phyloP scores from a whole-genome alignment of 1,140 invertebrate species.

The Neomicropteryx cornuta region DNA sequence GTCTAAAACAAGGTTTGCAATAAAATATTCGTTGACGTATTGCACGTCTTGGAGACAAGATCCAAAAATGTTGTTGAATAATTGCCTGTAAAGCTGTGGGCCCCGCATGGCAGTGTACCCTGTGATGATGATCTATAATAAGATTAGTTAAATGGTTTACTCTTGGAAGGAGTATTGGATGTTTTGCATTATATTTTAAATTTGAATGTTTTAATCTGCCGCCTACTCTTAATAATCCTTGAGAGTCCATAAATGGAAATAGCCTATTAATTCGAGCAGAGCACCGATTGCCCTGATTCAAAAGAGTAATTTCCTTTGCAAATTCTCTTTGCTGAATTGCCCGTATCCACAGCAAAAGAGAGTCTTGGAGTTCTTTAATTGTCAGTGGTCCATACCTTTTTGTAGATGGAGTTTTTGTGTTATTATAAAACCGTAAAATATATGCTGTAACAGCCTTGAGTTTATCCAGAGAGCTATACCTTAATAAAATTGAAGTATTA shows the following conservation, averaged over 20 bases:
- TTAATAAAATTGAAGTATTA: not conserved
- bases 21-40: conserved; percentile 14
- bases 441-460: not conserved
- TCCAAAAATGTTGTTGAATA: conserved; percentile 18
- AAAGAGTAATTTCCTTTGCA: not conserved
- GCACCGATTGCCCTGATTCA: conserved; percentile 10
- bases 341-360: not conserved
- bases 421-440: not conserved
- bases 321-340: not conserved
- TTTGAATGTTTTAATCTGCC: too few relatives aligned
- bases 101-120: conserved; percentile 12
- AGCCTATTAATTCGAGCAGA: conserved; percentile 10
- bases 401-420: not conserved
- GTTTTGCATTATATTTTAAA: conserved; percentile 7
- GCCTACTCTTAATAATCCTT: too few relatives aligned
- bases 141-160: conserved; percentile 13
- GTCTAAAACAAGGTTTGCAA: conserved; percentile 19
- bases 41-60: conserved; percentile 12
- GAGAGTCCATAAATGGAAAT: conserved; percentile 11
- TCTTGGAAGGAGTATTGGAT: conserved; percentile 12
- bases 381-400: conserved; percentile 1
- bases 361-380: not conserved
- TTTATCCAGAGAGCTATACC: not conserved
- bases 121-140: conserved; percentile 14
- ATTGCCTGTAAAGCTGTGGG: conserved; percentile 7